Conservation (phyloP, 2,113 vertebrate genomes). For the Merops nubicus region DNA sequence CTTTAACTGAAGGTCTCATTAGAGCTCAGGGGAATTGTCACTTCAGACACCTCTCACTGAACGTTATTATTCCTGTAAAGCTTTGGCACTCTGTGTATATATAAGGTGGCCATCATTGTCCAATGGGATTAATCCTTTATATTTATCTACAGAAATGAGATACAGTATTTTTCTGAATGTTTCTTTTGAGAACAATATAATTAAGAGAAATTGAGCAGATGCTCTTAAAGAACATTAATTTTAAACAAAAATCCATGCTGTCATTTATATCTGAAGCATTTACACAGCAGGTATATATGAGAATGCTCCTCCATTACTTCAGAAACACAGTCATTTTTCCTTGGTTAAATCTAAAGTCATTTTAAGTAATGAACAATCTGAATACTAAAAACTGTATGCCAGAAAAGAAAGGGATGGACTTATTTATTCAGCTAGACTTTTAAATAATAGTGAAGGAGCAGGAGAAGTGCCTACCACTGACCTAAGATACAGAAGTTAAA, state of each 20-base stretch:
- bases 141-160: background rate
- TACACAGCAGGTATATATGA: background rate
- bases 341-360: background rate
- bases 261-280: background rate
- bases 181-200: background rate
- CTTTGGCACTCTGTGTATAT: background rate
- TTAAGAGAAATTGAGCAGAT: background rate
- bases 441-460: background rate
- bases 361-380: background rate
- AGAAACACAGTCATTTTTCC: background rate
- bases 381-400: background rate
- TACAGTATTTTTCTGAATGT: background rate
- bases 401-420: background rate
- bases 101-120: background rate
- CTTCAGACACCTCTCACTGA: background rate
- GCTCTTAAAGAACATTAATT: background rate
- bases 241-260: background rate
- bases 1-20: background rate
- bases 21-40: background rate
- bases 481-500: fast-evolving
- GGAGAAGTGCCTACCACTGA: background rate
- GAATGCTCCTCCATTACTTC: background rate
- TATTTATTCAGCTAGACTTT: background rate
- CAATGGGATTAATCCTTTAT: background rate
- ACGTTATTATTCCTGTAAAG: background rate